Conservation (phyloP, 1,140 invertebrate genomes). For the Pentalonia nigronervosa region DNA sequence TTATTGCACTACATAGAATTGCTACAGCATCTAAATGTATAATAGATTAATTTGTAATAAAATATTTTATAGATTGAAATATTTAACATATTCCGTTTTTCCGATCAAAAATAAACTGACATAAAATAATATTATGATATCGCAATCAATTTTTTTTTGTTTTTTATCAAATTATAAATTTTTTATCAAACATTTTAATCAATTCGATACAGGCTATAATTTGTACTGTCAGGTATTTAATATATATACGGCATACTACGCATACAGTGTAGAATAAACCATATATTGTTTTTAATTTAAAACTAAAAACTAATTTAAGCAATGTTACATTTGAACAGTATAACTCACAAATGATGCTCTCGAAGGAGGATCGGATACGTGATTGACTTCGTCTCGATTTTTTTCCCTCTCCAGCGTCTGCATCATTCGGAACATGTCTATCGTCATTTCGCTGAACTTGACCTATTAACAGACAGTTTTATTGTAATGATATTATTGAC, state of each 20-base stretch:
- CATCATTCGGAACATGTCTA: slow-evolving; percentile 98
- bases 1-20: too few relatives aligned
- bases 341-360: slow-evolving; percentile 71
- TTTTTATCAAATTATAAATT: too few relatives aligned
- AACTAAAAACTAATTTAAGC: not conserved
- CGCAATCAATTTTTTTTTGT: too few relatives aligned
- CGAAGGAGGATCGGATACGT: slow-evolving; percentile 84
- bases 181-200: too few relatives aligned
- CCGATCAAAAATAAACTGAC: not conserved
- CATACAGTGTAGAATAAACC: not conserved
- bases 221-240: too few relatives aligned
- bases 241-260: too few relatives aligned
- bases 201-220: too few relatives aligned
- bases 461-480: slow-evolving; percentile 67
- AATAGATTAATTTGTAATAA: not conserved
- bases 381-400: slow-evolving; percentile 78
- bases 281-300: not conserved
- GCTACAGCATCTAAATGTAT: too few relatives aligned
- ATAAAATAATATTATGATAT: not conserved
- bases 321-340: not conserved
- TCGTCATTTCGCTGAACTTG: slow-evolving; percentile 96
- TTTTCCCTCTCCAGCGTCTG: slow-evolving; percentile 93
- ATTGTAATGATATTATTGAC: not conserved
- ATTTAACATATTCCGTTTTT: not conserved
- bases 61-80: not conserved